Base-by-base conservation (phyloP, 2,797 vertebrate species). In the Pitangus sulphuratus region DNA sequence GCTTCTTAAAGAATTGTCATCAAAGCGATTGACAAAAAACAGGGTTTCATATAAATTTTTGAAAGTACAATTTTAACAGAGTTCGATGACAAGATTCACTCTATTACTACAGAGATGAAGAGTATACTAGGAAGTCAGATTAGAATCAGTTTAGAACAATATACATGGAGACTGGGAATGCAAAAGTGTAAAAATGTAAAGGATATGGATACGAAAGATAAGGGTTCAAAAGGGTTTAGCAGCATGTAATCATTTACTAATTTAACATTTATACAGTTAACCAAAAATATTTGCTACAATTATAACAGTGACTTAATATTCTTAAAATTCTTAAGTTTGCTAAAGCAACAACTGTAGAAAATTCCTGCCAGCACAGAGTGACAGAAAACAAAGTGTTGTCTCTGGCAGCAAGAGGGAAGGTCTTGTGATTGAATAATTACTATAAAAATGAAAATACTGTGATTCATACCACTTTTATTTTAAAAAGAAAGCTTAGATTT, bases 71-170 rank as follows among this genome's bases (percentile, higher is more conserved):
- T 75, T 82, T 61, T 14, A 47, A 42, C 3, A 54, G 40, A 24
- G 18, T 11, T 48, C 18, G 12, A 19, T 35, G 47, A 6, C 21
- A 58, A 72, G 24, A 28, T 25, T 58, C 24, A 22, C 15, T 60
- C 45, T 44, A 2, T 24, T 24, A 44, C 24, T 39, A 19, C 24
- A 47, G 0, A 0, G 19, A 35, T 40, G 4, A 68, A 68, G 12
- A 25, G 31, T 13, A 19, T 9, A 53, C 19, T 48, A 61, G 30
- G 10, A 68, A 40, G 6, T 53, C 40, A 68, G 54, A 22, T 19
- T 35, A 35, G 12, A 82, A 40, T 35, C 40, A 33, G 14, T 13
- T 7, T 6, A 40, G 53, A 53, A 31, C 21, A 14, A 19, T 47
- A 68, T 35, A 22, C 4, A 2, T 8, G 30, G 31, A 48, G 48